Evolutionary conservation across 2,113 vertebrate species (phyloP).

Genomic region (Nanorana parkeri): DNA sequence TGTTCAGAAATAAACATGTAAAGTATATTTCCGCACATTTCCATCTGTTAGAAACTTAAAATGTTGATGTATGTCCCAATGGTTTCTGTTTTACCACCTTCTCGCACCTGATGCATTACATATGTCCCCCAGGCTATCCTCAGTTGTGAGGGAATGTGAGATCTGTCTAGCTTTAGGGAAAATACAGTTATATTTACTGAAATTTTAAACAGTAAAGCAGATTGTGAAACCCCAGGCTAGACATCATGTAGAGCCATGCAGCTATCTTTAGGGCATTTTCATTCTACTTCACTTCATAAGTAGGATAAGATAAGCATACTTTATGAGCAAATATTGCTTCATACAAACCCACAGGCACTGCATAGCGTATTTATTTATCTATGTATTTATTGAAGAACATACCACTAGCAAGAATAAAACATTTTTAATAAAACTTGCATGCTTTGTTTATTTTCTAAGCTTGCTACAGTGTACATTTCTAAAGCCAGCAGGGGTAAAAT

Average conservation of each 20-base stretch:
- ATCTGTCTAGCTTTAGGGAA: constrained; percentile 74
- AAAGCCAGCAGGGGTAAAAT: too few relatives aligned
- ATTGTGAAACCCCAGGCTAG: constrained; percentile 72
- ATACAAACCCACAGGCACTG: constrained; percentile 60
- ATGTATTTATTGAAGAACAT: constrained; percentile 56
- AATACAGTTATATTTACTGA: constrained; percentile 74
- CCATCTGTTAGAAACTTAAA: constrained; percentile 63
- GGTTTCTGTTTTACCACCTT: constrained; percentile 64
- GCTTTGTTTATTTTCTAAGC: too few relatives aligned
- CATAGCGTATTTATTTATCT: constrained; percentile 59
- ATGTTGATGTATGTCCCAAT: constrained; percentile 65
- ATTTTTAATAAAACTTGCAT: background rate
- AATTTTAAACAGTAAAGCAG: constrained; percentile 74
- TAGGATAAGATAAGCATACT: constrained; percentile 71
- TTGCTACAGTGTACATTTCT: too few relatives aligned
- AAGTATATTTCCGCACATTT: constrained; percentile 62
- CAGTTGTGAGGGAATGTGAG: constrained; percentile 64
- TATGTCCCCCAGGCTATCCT: constrained; percentile 60
- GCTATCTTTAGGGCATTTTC: constrained; percentile 68
- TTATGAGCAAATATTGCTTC: constrained; percentile 68
- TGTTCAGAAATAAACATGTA: constrained; percentile 7
- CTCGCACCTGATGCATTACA: constrained; percentile 69
- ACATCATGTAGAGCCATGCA: constrained; percentile 65
- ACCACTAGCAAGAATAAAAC: background rate
- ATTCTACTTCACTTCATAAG: constrained; percentile 71